These are phyloP conservation scores for Aramus guarauna DNA, from an alignment of 2,113 vertebrate species.

Conservation along the genomic window DNA sequence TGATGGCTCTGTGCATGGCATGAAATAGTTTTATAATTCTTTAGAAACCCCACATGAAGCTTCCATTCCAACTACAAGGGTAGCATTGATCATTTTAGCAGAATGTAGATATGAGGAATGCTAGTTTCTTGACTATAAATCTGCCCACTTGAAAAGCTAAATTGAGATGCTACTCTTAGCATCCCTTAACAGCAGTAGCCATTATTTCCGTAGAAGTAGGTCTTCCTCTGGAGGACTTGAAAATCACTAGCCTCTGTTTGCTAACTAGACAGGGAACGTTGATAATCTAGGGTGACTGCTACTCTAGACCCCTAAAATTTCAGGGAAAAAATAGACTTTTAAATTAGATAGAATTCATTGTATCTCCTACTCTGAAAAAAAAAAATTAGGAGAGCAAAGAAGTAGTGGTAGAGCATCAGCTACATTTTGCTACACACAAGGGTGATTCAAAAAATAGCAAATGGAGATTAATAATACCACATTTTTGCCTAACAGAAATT, in stretches of 20 bases:
- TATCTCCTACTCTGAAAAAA: neutral
- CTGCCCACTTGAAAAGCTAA: neutral
- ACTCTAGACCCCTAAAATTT: neutral
- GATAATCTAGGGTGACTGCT: neutral
- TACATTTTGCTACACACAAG: neutral
- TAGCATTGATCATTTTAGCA: neutral
- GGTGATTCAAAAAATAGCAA: neutral
- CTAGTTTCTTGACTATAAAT: neutral
- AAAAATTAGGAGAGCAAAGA: neutral
- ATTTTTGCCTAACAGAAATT: neutral
- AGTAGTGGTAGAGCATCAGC: neutral
- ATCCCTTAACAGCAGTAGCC: neutral
- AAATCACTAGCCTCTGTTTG: neutral
- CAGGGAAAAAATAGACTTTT: neutral
- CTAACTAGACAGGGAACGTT: neutral
- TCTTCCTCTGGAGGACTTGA: neutral
- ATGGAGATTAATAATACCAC: neutral
- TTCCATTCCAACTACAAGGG: neutral
- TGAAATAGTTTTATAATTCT: neutral
- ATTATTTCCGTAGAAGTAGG: neutral
- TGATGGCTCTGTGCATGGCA: neutral
- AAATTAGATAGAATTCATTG: neutral
- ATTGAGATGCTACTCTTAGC: neutral
- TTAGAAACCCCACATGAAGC: neutral
- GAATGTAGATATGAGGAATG: neutral